Conservation (phyloP, 2,888 invertebrate genomes). For the Lasioglossum morio region DNA sequence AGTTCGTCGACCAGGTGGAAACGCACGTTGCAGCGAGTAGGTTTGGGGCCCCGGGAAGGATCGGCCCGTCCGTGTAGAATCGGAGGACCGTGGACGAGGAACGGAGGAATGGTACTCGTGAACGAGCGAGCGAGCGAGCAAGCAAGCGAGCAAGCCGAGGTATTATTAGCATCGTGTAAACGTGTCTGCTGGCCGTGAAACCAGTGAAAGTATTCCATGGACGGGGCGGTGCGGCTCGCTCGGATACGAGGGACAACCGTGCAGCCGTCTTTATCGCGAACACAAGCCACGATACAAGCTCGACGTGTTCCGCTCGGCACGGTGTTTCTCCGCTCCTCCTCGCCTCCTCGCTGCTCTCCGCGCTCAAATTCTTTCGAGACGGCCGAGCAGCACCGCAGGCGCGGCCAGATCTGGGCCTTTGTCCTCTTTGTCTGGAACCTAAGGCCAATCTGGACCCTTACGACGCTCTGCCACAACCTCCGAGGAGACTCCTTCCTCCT, state of each 20-base stretch:
- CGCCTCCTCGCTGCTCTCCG: slow-evolving; percentile 8
- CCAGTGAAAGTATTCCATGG: slow-evolving; percentile 83
- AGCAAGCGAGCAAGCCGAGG: slow-evolving; percentile 53
- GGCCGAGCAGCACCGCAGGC: slow-evolving; percentile 55
- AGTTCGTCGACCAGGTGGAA: slow-evolving; percentile 57
- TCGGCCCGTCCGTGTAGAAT: neutral
- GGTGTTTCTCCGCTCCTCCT: slow-evolving; percentile 5
- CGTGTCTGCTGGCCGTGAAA: slow-evolving; percentile 84
- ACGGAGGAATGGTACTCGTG: slow-evolving; percentile 30
- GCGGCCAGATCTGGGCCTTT: slow-evolving; percentile 75
- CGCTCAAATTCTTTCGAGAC: slow-evolving; percentile 65
- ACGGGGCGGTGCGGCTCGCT: slow-evolving; percentile 51
- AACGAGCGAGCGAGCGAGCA: slow-evolving; percentile 14
- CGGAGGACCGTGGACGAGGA: slow-evolving; percentile 15
- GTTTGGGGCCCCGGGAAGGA: slow-evolving; percentile 5
- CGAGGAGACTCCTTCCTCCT: neutral
- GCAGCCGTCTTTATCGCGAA: slow-evolving; percentile 51
- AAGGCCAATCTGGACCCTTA: slow-evolving; percentile 54
- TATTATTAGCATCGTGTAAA: slow-evolving; percentile 82
- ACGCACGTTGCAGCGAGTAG: slow-evolving; percentile 16
- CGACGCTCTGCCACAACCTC: slow-evolving; percentile 15
- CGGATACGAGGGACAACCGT: slow-evolving; percentile 30
- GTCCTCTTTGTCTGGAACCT: slow-evolving; percentile 76
- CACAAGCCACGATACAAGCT: slow-evolving; percentile 28
- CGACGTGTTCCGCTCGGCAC: slow-evolving; percentile 8